Base-by-base conservation (phyloP, 2,113 vertebrate genomes). In the Trematomus loennbergii region DNA sequence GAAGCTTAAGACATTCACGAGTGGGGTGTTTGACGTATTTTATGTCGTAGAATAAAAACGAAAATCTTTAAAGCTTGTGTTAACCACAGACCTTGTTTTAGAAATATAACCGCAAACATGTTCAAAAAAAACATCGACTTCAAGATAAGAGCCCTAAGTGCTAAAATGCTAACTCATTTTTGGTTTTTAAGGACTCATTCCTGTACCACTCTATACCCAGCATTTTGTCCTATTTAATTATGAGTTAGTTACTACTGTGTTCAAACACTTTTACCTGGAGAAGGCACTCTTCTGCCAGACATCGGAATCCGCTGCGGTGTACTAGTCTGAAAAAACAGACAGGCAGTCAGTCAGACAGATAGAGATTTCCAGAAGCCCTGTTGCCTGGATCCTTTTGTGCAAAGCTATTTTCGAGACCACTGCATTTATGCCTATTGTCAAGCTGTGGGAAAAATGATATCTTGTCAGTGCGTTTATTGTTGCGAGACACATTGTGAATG, bases 211-310 rank as follows among this genome's bases (percentile, higher is more conserved):
- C n/a, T 43, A 7, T 40, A 50, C 16, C 36, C 25, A 50, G 3
- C 8, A 20, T 43, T 57, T 25, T 54, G 11, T 29, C 12, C 12
- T 2, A 1, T 16, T 54, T n/a, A 58, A 29, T 54, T 54, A 45
- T 54, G 33, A 54, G 20, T 75, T 29, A 16, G 53, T 46, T 45
- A 15, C 18, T 43, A 17, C 18, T 2, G 57, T 53, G 20, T 43
- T 69, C 20, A 46, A 12, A 18, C 20, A 20, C 29, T 53, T 2
- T 25, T 96, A 97, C 96, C 97, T 95, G 95, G 91, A 48, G 92
- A 93, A 18, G 83, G 92, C 0, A 90, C 88, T 68, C 94, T 94
- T 61, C 71, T 80, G 43, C 74, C 81, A 75, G 62, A 72, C 0
- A 64, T 72, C 66, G 84, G 92, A 81, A 83, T 86, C 61, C 62